Evolutionary conservation across 2,797 vertebrate genomes (phyloP).

Genomic region (Artibeus lituratus): DNA sequence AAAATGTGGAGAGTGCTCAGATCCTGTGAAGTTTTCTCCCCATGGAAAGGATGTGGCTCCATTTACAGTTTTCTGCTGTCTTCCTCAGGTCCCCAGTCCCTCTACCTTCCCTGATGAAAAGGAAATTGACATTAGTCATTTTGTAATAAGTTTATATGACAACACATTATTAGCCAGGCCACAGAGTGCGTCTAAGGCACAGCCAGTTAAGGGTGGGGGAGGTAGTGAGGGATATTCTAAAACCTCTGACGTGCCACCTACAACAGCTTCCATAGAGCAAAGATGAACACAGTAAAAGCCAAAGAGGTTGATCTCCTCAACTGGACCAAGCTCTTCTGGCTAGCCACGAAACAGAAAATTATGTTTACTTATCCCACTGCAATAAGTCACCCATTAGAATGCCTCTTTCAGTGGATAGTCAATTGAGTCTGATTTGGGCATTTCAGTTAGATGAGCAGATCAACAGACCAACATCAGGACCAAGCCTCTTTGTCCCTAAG

Average conservation of each 20-base stretch:
- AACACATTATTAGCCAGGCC: not conserved
- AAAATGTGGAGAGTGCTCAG: conserved; percentile 36
- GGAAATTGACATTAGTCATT: conserved; percentile 50
- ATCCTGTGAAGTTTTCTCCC: conserved; percentile 41
- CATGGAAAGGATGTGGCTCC: not conserved
- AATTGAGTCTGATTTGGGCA: not conserved
- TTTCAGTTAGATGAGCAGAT: not conserved
- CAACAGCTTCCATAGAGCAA: not conserved
- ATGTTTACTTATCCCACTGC: not conserved
- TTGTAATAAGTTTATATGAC: conserved; percentile 59
- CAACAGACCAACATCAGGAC: not conserved
- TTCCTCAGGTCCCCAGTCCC: not conserved
- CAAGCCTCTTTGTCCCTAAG: not conserved
- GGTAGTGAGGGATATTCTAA: not conserved
- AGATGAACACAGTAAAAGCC: not conserved
- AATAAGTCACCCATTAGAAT: not conserved
- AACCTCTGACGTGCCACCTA: not conserved
- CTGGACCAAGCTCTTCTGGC: not conserved
- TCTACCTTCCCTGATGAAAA: not conserved
- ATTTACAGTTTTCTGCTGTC: not conserved
- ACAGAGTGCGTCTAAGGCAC: not conserved
- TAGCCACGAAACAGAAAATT: not conserved
- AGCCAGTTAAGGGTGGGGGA: rapidly evolving
- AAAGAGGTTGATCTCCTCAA: not conserved
- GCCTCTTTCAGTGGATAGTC: not conserved